These are phyloP conservation scores for Dunckerocampus dactyliophorus DNA, from an alignment of 2,113 vertebrate species.

Conservation along the genomic window DNA sequence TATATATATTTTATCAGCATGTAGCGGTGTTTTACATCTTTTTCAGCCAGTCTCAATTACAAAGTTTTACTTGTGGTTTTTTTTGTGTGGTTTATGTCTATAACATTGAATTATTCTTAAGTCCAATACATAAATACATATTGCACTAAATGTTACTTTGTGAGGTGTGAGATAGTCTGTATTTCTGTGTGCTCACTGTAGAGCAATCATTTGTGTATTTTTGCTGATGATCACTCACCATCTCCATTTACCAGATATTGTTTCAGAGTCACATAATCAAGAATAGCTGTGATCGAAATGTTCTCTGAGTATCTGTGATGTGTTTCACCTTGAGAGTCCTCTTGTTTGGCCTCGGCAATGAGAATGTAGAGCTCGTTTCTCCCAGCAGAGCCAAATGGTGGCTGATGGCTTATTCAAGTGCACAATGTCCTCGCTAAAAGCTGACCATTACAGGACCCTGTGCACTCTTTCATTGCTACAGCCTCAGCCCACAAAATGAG, in stretches of 20 bases:
- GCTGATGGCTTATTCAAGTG: slow-evolving; percentile 71
- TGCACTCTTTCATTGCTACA: slow-evolving; percentile 54
- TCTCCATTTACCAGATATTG: neutral
- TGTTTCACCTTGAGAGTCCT: slow-evolving; percentile 42
- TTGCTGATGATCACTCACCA: slow-evolving; percentile 1
- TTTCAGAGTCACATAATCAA: neutral
- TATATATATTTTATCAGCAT: slow-evolving; percentile 52
- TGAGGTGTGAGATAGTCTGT: slow-evolving; percentile 27
- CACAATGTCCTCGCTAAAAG: slow-evolving; percentile 68
- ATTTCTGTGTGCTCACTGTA: slow-evolving; percentile 16
- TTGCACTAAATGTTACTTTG: slow-evolving; percentile 21
- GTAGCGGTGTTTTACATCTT: slow-evolving; percentile 52
- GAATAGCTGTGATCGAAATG: slow-evolving; percentile 19
- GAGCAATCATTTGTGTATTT: slow-evolving; percentile 41
- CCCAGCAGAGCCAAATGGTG: slow-evolving; percentile 69
- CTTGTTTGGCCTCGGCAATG: slow-evolving; percentile 42
- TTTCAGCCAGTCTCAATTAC: slow-evolving; percentile 50
- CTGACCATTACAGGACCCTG: slow-evolving; percentile 73
- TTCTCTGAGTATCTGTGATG: slow-evolving; percentile 32
- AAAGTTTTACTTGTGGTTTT: slow-evolving; percentile 58
- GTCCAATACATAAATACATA: slow-evolving; percentile 23
- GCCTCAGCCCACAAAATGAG: slow-evolving; percentile 71
- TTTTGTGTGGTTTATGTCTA: slow-evolving; percentile 45
- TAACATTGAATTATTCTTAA: slow-evolving; percentile 36
- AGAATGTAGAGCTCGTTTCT: slow-evolving; percentile 54